Conservation (phyloP, 1,140 invertebrate species). For the Diabrotica virgifera region DNA sequence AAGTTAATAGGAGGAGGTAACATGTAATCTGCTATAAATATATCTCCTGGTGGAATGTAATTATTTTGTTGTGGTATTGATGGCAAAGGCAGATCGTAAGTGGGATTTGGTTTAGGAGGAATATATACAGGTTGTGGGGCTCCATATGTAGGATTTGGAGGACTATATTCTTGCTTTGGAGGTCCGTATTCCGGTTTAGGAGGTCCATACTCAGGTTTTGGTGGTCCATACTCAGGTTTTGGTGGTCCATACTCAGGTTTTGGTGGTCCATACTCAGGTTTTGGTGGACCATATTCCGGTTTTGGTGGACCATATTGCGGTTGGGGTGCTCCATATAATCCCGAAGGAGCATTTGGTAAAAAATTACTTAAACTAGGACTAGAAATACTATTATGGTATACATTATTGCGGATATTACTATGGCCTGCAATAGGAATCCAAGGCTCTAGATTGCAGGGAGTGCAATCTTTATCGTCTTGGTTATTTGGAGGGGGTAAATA, state of each 20-base stretch:
- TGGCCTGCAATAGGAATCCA: conserved; percentile 67
- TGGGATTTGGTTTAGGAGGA: neutral
- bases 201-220: neutral
- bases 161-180: conserved; percentile 10
- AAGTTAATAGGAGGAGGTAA: conserved; percentile 16
- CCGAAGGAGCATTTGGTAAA: conserved; percentile 24
- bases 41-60: neutral
- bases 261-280: conserved; percentile 20
- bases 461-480: conserved; percentile 55
- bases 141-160: conserved; percentile 25
- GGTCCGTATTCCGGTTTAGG: conserved; percentile 12
- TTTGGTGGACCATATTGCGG: conserved; percentile 31
- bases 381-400: conserved; percentile 22
- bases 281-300: conserved; percentile 28
- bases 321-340: neutral
- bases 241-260: conserved; percentile 19
- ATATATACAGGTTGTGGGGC: conserved; percentile 10
- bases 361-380: conserved; percentile 12
- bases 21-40: conserved; percentile 18
- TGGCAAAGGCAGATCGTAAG: neutral
- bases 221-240: conserved; percentile 23
- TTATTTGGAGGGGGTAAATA: conserved; percentile 10
- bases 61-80: neutral
- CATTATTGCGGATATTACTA: neutral
- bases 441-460: conserved; percentile 71